Evolutionary conservation across 2,113 vertebrate genomes (phyloP), one percentile per base, ranked within the genome.

Genomic region (Sialia sialis): DNA sequence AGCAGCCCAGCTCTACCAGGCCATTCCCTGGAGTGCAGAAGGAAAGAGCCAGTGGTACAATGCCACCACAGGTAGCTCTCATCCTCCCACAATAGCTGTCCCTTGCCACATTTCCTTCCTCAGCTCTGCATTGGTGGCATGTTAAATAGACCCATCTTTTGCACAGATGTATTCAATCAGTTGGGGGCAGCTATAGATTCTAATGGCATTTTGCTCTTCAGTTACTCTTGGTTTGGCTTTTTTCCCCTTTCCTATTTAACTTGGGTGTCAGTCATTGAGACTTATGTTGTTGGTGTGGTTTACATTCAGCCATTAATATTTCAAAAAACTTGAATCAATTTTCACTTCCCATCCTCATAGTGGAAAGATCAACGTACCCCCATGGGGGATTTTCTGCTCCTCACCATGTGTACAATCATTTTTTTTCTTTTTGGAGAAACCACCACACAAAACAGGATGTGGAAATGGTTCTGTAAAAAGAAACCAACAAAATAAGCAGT

Each of bases 401-500:
- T 76, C 26, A 41, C 41, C 48, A 62, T 49, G 44, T 73, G 90
- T 82, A 76, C 26, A 55, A 10, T 55, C 54, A 60, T 41, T 59
- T 82, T 87, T 90, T 73, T 84, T 41, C 6, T 78, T 94, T 89
- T 88, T 83, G 32, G 63, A 54, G 67, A 94, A 95, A 82, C 63
- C 67, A 84, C 69, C 67, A 90, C 59, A 79, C 22, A 34, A 51
- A 75, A 93, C 87, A 97, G 94, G 95, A 95, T 95, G 96, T 92
- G 84, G 90, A 90, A 89, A 76, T 86, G 59, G 48, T 87, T 92
- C 92, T 64, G 74, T 44, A 86, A 60, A 81, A 91, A 67, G 41
- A 92, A 92, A 96, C 52, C 88, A 96, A 89, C 54, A 91, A 95
- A 95, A 94, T 76, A 95, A 87, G 74, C 34, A 82, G 85, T 92